Base-by-base conservation (phyloP, 2,888 invertebrate genomes). In the Cryptocheilus praepositus region DNA sequence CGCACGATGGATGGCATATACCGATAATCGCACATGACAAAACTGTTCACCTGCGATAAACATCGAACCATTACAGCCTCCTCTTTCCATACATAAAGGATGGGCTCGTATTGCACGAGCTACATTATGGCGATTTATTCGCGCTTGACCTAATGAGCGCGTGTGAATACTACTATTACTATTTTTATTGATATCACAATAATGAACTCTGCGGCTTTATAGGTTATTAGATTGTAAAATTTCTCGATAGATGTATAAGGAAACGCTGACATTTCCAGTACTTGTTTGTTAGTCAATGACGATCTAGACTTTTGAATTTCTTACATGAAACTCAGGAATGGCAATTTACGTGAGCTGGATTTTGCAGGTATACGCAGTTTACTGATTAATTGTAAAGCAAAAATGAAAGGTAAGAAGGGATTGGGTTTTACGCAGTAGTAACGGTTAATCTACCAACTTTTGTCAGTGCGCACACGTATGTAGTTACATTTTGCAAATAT, bases 1-100 rank as follows among this genome's bases (percentile, higher is more conserved):
- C 87, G 93, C 94, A n/a, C 92, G 97, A 77, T 98, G 97, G 97
- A 93, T 93, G 80, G 90, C 91, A 21, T 87, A 89, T 67, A 83
- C 81, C 43, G 74, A 79, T 62, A 83, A 87, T 71, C 78, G 85
- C 11, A 84, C 83, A 86, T 88, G 88, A 88, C 88, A 87, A 73
- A 81, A 78, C 78, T 81, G 79, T 70, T 59, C 81, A 70, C 80
- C 85, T 73, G 80, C 71, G 43, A 63, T 84, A 19, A 82, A 81
- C 71, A 84, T 85, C 71, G 85, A 85, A 69, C 49, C 76, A 77
- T 89, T 90, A 89, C 89, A 90, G 68, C 76, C 78, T 60, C 66
- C 81, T 56, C 70, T 79, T 45, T 77, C 85, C 44, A 64, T 85
- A 43, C 83, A 81, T 53, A 91, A 91, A 83, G 89, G 89, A 61